Evolutionary conservation across 2,797 vertebrate species (phyloP).

Genomic region (Erithacus rubecula): DNA sequence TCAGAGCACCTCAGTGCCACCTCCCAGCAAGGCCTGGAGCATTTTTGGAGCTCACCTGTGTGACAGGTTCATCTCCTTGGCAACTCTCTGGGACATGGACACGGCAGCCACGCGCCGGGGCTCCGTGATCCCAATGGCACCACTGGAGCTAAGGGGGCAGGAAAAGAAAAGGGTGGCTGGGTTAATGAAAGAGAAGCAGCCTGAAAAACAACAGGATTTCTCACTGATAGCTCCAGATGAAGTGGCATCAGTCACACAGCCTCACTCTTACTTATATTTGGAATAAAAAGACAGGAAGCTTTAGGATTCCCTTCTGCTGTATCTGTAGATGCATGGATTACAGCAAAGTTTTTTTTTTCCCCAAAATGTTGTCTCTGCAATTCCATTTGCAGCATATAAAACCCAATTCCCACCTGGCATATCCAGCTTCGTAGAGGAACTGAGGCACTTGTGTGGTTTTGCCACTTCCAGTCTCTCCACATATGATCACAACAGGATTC

Average conservation of each 20-base stretch:
- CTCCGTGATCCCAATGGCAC: slow-evolving; percentile 90
- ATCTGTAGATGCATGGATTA: fast-evolving
- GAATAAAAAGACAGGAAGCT: not conserved
- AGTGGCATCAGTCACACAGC: too few relatives aligned
- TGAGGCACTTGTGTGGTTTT: slow-evolving; percentile 98
- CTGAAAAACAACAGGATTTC: not conserved
- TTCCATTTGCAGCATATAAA: not conserved
- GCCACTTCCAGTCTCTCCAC: slow-evolving; percentile 95
- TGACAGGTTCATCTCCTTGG: slow-evolving; percentile 93
- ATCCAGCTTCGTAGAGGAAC: slow-evolving; percentile 97
- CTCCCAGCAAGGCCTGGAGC: not conserved
- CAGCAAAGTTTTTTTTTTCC: not conserved
- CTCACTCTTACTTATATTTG: fast-evolving
- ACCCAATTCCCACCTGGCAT: slow-evolving; percentile 80
- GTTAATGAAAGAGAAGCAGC: not conserved
- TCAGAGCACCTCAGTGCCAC: not conserved
- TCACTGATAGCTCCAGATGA: not conserved
- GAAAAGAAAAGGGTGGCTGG: not conserved
- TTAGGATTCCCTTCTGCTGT: not conserved
- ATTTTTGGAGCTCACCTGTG: slow-evolving; percentile 74
- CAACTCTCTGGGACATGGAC: slow-evolving; percentile 94
- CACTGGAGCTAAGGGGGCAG: slow-evolving; percentile 56
- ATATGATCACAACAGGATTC: slow-evolving; percentile 85
- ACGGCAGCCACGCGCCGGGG: slow-evolving; percentile 93
- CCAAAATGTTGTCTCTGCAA: not conserved